A percentile compares a stretch with the other conserved stretches of the same genome.
These are phyloP conservation scores for Bothrops jararaca DNA, from an alignment of 2,113 vertebrate species.

Conservation along the genomic window DNA sequence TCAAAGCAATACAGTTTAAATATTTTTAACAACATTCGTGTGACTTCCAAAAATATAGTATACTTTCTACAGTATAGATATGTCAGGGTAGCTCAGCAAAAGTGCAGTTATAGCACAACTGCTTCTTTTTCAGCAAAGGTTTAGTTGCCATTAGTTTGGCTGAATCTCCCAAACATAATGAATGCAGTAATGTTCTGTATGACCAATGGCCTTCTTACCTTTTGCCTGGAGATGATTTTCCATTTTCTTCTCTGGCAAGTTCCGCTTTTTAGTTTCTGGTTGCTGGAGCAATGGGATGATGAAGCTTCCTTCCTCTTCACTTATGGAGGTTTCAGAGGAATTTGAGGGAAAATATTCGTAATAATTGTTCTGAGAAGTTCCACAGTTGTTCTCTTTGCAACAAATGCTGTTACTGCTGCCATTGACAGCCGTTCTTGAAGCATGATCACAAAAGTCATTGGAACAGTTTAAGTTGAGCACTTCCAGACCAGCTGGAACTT, in stretches of 20 bases:
- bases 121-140: background rate
- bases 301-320: background rate
- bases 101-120: background rate
- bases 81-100: background rate
- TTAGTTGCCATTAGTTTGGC: too few relatives aligned
- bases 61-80: background rate
- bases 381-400: slow-evolving; percentile 9
- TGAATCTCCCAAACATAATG: background rate
- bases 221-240: slow-evolving; percentile 1
- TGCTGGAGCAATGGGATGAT: background rate
- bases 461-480: background rate
- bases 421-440: background rate
- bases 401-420: background rate
- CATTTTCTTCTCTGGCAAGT: slow-evolving; percentile 30
- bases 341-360: slow-evolving; percentile 53
- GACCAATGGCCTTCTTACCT: slow-evolving; percentile 37
- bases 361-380: slow-evolving; percentile 2
- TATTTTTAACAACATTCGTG: background rate
- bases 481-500: too few relatives aligned
- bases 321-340: background rate
- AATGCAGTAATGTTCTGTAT: background rate
- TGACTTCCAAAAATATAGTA: background rate
- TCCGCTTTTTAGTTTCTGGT: too few relatives aligned
- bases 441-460: background rate
- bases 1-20: background rate